Conservation (phyloP, 2,888 invertebrate species). For the Diarsia brunnea region DNA sequence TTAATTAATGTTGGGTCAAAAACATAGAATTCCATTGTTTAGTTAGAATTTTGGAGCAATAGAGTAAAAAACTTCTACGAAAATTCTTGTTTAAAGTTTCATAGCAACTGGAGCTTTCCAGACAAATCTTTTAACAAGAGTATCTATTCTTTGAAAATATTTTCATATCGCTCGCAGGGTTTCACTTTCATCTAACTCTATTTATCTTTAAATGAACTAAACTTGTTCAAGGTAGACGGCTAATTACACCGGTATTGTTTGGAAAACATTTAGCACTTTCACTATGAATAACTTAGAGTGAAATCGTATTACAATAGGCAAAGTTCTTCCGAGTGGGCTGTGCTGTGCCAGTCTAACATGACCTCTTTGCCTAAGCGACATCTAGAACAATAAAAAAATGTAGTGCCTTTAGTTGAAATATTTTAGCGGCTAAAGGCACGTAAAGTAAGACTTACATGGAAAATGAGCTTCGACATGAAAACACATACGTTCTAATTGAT, state of each 20-base stretch:
- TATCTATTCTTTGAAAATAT: conserved; percentile 17
- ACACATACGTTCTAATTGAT: background rate
- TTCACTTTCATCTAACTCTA: conserved; percentile 26
- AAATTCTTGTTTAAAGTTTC: conserved; percentile 26
- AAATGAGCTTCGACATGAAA: background rate
- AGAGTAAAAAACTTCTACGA: conserved; percentile 27
- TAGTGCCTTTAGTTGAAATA: background rate
- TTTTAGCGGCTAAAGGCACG: background rate
- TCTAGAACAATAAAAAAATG: conserved; percentile 11
- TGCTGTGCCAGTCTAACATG: conserved; percentile 68
- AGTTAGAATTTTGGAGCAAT: conserved; percentile 14
- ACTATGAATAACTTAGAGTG: conserved; percentile 79
- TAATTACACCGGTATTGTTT: conserved; percentile 76
- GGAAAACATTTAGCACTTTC: conserved; percentile 79
- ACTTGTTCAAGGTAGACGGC: conserved; percentile 57
- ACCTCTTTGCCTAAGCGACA: conserved; percentile 61
- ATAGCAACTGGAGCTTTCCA: conserved; percentile 23
- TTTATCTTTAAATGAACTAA: conserved; percentile 42
- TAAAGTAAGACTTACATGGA: background rate
- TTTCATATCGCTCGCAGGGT: conserved; percentile 25
- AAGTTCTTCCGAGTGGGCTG: conserved; percentile 74
- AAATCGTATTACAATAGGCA: conserved; percentile 82
- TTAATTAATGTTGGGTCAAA: conserved; percentile 38
- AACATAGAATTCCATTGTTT: conserved; percentile 20
- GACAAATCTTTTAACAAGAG: conserved; percentile 23